Evolutionary conservation across 1,140 invertebrate genomes (phyloP), one percentile per base, ranked within the genome.

Genomic region (Drosophila eugracilis): DNA sequence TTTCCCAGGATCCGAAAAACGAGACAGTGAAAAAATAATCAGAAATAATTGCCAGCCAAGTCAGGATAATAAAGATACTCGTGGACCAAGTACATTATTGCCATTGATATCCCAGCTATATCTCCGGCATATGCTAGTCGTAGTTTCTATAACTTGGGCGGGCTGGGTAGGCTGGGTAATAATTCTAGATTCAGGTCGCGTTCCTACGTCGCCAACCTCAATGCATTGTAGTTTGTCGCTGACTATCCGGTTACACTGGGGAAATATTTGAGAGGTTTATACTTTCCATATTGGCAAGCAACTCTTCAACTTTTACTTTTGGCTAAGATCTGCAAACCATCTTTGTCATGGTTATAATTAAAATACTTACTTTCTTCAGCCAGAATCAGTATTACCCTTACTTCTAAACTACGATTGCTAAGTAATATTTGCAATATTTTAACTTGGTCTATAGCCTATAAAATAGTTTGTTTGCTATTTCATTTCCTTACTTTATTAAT

Each of bases 1-100:
- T 88, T 86, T 86, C 81, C 83, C 81, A 86, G 74, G 78, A 37
- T 49, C 63, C 21, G 15, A 3, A 66, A 30, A 30, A 12, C 37
- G 37, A 42, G 17, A 21, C 34, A 9, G 10, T 19, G 28, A 12
- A 28, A 57, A 57, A 80, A 44, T 44, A 45, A 32, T 54, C 24
- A 21, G 24, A 54, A 52, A 77, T 59, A 50, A 53, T 76, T 78
- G 70, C 47, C 2, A 9, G 41, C 10, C n/a, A n/a, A 58, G 55
- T 22, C 6, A 21, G 72, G 28, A 75, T 70, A 59, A 80, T 58
- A 65, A 44, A 78, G 74, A 77, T 66, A 47, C 49, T 57, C 49
- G 37, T 26, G 10, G 63, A 48, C 45, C 44, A 77, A 73, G 52
- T 44, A 77, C 54, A 58, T 75, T 59, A 75, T 55, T 63, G 34